Conservation (phyloP, 2,113 vertebrate species). For the Eira barbara region DNA sequence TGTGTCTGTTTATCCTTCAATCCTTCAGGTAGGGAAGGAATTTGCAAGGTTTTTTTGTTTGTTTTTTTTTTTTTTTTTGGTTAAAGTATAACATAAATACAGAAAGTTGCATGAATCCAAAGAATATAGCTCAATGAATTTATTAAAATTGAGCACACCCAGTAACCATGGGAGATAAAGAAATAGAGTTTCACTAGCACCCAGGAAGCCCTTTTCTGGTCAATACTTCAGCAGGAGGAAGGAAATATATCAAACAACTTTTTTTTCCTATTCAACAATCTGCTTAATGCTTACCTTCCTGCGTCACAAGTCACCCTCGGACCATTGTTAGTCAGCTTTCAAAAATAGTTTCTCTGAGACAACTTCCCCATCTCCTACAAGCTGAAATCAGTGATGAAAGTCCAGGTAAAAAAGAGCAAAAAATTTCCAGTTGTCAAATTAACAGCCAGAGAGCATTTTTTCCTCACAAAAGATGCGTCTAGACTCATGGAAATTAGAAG, state of each 20-base stretch:
- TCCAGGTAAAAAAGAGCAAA: conserved; percentile 21
- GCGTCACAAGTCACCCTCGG: background rate
- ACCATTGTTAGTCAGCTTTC: conserved; percentile 30
- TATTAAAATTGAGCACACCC: background rate
- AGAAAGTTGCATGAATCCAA: background rate
- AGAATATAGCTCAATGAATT: background rate
- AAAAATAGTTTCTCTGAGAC: conserved; percentile 25
- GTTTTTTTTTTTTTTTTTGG: background rate
- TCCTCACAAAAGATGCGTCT: conserved; percentile 40
- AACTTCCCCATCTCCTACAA: background rate
- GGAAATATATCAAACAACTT: background rate
- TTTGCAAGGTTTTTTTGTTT: background rate
- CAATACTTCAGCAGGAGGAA: background rate
- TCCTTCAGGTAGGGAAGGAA: background rate
- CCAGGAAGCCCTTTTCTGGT: background rate
- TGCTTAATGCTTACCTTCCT: background rate
- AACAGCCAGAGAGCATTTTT: conserved; percentile 30
- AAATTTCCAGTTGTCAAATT: conserved; percentile 51
- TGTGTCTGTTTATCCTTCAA: background rate
- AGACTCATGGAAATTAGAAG: conserved; percentile 47
- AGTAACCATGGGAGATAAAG: background rate
- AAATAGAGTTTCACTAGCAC: background rate
- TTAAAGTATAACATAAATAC: background rate
- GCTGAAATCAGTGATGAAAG: conserved; percentile 30
- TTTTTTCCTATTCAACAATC: background rate